Base-by-base conservation (phyloP, 1,140 invertebrate genomes). In the Saccostrea echinata region DNA sequence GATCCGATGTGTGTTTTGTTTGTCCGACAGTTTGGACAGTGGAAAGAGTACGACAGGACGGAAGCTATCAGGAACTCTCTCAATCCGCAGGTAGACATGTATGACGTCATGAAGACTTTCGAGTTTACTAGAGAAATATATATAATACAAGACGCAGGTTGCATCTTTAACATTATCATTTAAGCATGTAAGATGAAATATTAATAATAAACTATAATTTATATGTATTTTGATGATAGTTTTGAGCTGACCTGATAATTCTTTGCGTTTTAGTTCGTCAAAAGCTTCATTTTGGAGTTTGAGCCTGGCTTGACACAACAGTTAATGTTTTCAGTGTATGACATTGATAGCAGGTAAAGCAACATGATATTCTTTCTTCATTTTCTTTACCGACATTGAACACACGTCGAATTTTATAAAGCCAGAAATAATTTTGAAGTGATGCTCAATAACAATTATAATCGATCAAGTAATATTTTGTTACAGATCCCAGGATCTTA, bases 1-100 rank as follows among this genome's bases (percentile, higher is more conserved):
- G 96, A 96, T 92, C 96, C 96, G 12, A 95, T 96, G 94, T 96
- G 95, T 92, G 95, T 96, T 12, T 94, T 96, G 3, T 96, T 94
- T 90, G 93, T 95, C 68, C 94, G 95, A 88, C 95, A 95, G 71
- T 95, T 96, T 91, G 95, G 95, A n/a, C 93, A 95, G 86, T 96
- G 95, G 96, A 93, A 95, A 13, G 96, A 96, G 89, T 94, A 95
- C 85, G 95, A 95, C 43, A 90, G 96, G 84, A 96, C 96, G 0
- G 96, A 96, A 92, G 94, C 94, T 13, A 95, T 96, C 76, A 91
- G 93, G 35, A 96, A 96, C 91, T 95, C 93, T 24, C 92, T 96
- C 27, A 95, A 96, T 92, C 96, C 96, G 43, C 95, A 96, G 91
- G 96, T 96, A 94, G n/a, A n/a, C n/a, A n/a, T n/a, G n/a, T 6